These are phyloP conservation scores for Chamaetylas fuelleborni DNA, from an alignment of 2,113 vertebrate genomes.

Conservation along the genomic window DNA sequence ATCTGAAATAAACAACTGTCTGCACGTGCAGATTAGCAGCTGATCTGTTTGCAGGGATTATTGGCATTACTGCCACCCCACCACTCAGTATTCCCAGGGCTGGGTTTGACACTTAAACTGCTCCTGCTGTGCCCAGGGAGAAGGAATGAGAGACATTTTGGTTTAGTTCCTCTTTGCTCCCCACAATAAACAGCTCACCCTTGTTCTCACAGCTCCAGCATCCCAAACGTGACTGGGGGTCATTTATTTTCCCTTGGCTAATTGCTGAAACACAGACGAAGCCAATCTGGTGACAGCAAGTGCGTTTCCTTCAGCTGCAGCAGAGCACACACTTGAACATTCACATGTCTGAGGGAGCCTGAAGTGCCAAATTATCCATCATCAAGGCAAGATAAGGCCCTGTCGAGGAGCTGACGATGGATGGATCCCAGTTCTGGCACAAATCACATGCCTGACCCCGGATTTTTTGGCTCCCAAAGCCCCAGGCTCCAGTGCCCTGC, in stretches of 20 bases:
- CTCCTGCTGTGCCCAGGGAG: background rate
- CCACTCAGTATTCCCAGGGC: background rate
- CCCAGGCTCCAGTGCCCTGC: background rate
- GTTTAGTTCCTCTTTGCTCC: background rate
- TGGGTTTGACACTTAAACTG: background rate
- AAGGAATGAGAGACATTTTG: background rate
- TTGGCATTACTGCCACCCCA: background rate
- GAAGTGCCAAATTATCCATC: background rate
- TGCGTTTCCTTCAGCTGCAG: background rate
- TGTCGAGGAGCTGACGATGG: background rate
- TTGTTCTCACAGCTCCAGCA: background rate
- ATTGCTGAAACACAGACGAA: background rate
- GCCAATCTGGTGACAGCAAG: background rate
- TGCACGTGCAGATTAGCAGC: background rate
- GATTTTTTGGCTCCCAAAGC: background rate
- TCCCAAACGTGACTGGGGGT: background rate
- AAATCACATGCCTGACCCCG: background rate
- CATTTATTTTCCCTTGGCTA: constrained; percentile 1
- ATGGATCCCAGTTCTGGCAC: background rate
- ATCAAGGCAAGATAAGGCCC: background rate
- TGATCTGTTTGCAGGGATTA: background rate
- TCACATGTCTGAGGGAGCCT: background rate
- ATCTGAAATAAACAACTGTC: background rate
- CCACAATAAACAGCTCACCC: background rate
- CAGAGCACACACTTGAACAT: background rate